A percentile compares a stretch with the other conserved stretches of the same genome.
phyloP scores from a whole-genome alignment of 2,113 vertebrate species.

The Parus major region DNA sequence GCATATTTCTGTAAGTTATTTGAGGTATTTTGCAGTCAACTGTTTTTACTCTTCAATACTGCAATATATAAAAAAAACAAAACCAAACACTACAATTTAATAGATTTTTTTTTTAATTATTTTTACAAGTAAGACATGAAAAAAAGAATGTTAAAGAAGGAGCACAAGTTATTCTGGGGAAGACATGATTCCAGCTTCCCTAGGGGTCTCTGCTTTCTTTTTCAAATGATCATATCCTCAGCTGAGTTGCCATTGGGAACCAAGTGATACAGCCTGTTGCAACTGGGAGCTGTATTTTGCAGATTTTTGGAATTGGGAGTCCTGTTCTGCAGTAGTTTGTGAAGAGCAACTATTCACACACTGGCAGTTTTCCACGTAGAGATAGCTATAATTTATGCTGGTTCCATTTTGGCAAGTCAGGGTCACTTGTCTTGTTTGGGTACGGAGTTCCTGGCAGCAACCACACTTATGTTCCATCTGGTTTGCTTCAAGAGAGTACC shows the following conservation, averaged over 20 bases:
- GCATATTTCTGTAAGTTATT: not conserved
- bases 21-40: not conserved
- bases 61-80: not conserved
- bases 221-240: not conserved
- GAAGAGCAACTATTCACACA: slow-evolving; percentile 61
- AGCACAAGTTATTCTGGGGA: not conserved
- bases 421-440: slow-evolving; percentile 65
- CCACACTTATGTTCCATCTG: slow-evolving; percentile 72
- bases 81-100: not conserved
- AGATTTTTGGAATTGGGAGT: not conserved
- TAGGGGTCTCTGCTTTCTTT: not conserved
- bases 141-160: not conserved
- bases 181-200: not conserved
- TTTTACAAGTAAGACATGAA: not conserved
- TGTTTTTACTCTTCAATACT: not conserved
- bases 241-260: not conserved
- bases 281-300: fast-evolving
- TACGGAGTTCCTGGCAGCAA: slow-evolving; percentile 82
- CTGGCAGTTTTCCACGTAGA: slow-evolving; percentile 73
- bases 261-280: not conserved
- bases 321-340: not conserved
- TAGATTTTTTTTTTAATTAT: not conserved
- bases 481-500: slow-evolving; percentile 82
- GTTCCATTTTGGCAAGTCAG: slow-evolving; percentile 77
- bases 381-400: slow-evolving; percentile 68